These are phyloP conservation scores for Vanessa atalanta DNA, from an alignment of 1,140 invertebrate genomes.

Conservation along the genomic window DNA sequence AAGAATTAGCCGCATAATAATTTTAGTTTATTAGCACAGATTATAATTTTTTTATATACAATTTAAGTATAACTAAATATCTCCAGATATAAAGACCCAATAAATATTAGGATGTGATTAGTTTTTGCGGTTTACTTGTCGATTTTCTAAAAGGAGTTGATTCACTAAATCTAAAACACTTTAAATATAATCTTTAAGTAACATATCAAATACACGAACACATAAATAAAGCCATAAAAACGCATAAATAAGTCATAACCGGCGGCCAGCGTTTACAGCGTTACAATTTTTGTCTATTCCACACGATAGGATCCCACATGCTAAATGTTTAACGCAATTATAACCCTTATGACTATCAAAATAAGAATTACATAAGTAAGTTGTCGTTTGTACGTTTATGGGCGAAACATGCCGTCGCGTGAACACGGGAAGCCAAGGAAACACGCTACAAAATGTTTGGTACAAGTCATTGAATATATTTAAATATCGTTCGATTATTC, in stretches of 20 bases:
- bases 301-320: slow-evolving; percentile 23
- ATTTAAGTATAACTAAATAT: not conserved
- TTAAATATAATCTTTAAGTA: slow-evolving; percentile 18
- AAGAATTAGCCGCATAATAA: slow-evolving; percentile 29
- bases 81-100: not conserved
- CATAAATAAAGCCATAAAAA: slow-evolving; percentile 37
- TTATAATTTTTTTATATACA: not conserved
- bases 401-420: slow-evolving; percentile 52
- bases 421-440: slow-evolving; percentile 35
- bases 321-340: not conserved
- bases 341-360: not conserved
- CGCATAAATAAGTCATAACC: slow-evolving; percentile 49
- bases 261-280: slow-evolving; percentile 21
- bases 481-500: too few relatives aligned
- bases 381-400: slow-evolving; percentile 14
- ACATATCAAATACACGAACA: slow-evolving; percentile 10
- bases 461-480: not conserved
- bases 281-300: slow-evolving; percentile 38
- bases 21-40: not conserved
- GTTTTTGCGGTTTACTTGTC: too few relatives aligned
- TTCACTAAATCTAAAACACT: slow-evolving; percentile 7
- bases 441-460: slow-evolving; percentile 33
- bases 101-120: not conserved
- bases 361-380: not conserved
- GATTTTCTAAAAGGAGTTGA: too few relatives aligned